Evolutionary conservation across 1,140 invertebrate species (phyloP).

Genomic region (Sycobia sp.): DNA sequence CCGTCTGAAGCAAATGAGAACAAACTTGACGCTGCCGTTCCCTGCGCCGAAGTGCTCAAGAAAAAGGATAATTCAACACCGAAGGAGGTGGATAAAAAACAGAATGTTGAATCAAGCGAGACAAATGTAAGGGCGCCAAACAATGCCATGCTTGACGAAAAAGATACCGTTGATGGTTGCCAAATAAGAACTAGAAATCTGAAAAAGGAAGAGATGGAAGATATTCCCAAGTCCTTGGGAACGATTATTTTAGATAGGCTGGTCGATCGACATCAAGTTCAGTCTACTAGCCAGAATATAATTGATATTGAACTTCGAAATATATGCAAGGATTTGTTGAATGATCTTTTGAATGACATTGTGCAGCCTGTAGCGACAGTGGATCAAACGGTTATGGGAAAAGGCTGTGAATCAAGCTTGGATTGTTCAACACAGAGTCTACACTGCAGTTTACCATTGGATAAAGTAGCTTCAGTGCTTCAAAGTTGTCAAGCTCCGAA

Average conservation of each 20-base stretch:
- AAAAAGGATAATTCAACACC: neutral
- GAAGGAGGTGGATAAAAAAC: slow-evolving; percentile 20
- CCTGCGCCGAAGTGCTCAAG: neutral
- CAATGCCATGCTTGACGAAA: neutral
- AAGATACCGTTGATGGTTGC: neutral
- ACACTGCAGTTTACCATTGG: slow-evolving; percentile 56
- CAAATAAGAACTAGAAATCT: neutral
- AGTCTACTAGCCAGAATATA: neutral
- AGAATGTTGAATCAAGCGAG: slow-evolving; percentile 5
- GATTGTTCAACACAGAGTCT: slow-evolving; percentile 40
- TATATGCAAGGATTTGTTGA: slow-evolving; percentile 45
- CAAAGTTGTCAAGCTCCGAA: neutral
- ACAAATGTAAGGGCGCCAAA: neutral
- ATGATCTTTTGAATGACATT: slow-evolving; percentile 47
- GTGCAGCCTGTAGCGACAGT: slow-evolving; percentile 39
- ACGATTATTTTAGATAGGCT: slow-evolving; percentile 50
- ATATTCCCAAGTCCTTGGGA: slow-evolving; percentile 40
- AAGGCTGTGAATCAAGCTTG: neutral
- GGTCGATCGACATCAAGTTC: slow-evolving; percentile 40
- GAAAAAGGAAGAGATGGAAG: slow-evolving; percentile 19
- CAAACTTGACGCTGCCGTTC: slow-evolving; percentile 44
- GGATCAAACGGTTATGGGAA: neutral
- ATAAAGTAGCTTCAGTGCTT: slow-evolving; percentile 54
- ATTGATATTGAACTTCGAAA: slow-evolving; percentile 36
- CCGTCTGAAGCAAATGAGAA: slow-evolving; percentile 46